Conservation (phyloP, 2,113 vertebrate species). For the Cricetomys ansorgei region DNA sequence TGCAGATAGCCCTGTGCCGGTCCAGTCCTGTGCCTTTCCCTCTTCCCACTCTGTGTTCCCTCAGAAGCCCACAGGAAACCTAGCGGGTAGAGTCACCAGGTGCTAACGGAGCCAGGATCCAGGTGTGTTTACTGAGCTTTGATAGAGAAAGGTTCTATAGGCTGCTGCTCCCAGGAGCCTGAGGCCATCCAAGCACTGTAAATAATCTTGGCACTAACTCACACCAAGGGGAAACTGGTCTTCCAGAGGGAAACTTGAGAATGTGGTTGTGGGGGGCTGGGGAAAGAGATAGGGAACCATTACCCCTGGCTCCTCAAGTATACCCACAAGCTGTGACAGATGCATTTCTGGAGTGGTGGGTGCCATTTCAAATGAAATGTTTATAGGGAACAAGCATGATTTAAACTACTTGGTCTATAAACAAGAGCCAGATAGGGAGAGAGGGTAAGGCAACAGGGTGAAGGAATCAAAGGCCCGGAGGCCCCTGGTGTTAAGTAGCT, state of each 20-base stretch:
- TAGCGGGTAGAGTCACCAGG: not conserved
- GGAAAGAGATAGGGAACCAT: conserved; percentile 42
- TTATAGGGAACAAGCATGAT: conserved; percentile 81
- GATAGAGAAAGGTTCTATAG: conserved; percentile 23
- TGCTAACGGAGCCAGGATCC: not conserved
- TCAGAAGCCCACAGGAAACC: not conserved
- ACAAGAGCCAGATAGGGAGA: conserved; percentile 58
- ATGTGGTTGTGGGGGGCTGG: not conserved
- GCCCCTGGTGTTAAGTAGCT: conserved; percentile 82
- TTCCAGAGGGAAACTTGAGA: conserved; percentile 73
- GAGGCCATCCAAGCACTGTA: conserved; percentile 47
- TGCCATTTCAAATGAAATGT: conserved; percentile 79
- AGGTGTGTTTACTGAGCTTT: conserved; percentile 62
- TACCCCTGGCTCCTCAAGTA: not conserved
- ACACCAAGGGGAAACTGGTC: conserved; percentile 53
- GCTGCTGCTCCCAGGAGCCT: conserved; percentile 37
- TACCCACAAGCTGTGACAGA: conserved; percentile 73
- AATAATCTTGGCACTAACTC: conserved; percentile 76
- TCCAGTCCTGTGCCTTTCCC: not conserved
- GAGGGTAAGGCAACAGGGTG: conserved; percentile 39
- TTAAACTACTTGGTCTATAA: conserved; percentile 81
- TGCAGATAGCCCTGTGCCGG: not conserved
- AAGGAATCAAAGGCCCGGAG: conserved; percentile 73
- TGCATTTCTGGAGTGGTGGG: conserved; percentile 78
- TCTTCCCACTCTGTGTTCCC: not conserved